Evolutionary conservation across 2,888 invertebrate species (phyloP).

Genomic region (Trissonchulus sp.): DNA sequence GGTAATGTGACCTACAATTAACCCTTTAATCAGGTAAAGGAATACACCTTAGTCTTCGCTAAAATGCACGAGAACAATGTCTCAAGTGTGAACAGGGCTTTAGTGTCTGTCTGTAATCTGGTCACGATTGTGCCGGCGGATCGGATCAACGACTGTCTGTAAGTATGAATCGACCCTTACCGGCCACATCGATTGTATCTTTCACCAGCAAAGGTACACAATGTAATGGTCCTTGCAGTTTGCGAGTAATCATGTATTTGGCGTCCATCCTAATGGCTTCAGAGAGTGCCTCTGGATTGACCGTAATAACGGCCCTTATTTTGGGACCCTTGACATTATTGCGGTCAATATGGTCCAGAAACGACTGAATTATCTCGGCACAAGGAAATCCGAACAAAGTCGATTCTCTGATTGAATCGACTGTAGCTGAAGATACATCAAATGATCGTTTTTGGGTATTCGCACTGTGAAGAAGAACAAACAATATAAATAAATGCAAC

Average conservation of each 20-base stretch:
- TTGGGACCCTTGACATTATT: neutral
- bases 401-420: neutral
- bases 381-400: neutral
- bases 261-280: slow-evolving; percentile 3
- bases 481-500: too few relatives aligned
- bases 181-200: slow-evolving; percentile 11
- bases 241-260: neutral
- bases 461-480: too few relatives aligned
- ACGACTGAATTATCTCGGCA: neutral
- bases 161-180: too few relatives aligned
- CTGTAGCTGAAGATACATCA: neutral
- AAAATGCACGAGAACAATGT: too few relatives aligned
- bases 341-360: neutral
- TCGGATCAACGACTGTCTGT: too few relatives aligned
- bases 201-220: slow-evolving; percentile 11
- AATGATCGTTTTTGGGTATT: too few relatives aligned
- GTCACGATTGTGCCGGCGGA: too few relatives aligned
- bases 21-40: too few relatives aligned
- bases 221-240: neutral
- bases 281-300: neutral
- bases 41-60: too few relatives aligned
- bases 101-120: too few relatives aligned
- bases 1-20: too few relatives aligned
- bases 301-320: neutral
- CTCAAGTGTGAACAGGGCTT: too few relatives aligned